These are phyloP conservation scores for Salvelinus sp. DNA, from an alignment of 2,113 vertebrate genomes.

Conservation along the genomic window DNA sequence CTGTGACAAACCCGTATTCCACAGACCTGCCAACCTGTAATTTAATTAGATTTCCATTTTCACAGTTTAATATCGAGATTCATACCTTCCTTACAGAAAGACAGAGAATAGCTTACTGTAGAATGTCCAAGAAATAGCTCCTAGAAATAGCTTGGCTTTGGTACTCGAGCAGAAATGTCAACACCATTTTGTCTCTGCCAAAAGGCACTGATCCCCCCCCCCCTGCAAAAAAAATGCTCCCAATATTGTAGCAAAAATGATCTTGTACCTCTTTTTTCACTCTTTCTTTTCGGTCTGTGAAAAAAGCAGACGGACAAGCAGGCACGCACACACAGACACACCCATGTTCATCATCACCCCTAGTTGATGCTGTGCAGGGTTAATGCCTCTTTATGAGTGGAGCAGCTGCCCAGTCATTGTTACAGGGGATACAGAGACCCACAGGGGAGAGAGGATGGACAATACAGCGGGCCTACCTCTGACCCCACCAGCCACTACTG, in stretches of 20 bases:
- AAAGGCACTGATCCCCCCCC: neutral
- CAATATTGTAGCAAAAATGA: neutral
- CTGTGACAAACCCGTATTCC: neutral
- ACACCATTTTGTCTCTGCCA: neutral
- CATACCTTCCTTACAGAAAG: slow-evolving; percentile 8
- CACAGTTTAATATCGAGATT: slow-evolving; percentile 1
- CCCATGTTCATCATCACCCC: no score
- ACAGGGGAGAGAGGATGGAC: no score
- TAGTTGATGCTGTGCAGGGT: no score
- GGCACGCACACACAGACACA: no score
- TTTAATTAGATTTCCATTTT: neutral
- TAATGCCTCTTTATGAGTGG: no score
- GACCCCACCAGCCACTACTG: no score
- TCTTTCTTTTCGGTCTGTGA: no score
- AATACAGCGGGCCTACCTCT: no score
- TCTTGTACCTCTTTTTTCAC: no score
- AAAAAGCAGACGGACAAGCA: no score
- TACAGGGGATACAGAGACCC: no score
- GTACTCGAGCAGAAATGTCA: neutral
- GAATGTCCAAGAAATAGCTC: neutral
- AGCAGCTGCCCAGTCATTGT: no score
- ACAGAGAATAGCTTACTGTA: neutral
- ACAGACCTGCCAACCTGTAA: neutral
- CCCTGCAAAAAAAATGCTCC: neutral
- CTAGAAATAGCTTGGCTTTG: neutral